These are phyloP conservation scores for Drosophila lacteicornis DNA, from an alignment of 1,140 invertebrate genomes.

Conservation along the genomic window DNA sequence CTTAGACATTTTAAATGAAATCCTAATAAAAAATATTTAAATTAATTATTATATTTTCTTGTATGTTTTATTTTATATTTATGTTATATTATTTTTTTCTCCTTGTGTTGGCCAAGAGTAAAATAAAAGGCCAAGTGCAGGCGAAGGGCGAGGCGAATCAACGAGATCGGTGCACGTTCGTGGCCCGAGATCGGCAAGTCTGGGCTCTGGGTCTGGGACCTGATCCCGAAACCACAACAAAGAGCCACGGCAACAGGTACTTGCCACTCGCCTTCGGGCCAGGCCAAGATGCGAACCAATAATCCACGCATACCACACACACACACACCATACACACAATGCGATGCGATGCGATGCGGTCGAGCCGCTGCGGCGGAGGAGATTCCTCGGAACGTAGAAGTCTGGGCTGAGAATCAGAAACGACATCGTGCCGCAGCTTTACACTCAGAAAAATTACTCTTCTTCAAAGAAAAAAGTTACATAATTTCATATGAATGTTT, in stretches of 20 bases:
- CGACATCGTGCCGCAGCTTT: slow-evolving; percentile 59
- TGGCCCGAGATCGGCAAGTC: slow-evolving; percentile 30
- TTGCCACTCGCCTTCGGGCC: slow-evolving; percentile 76
- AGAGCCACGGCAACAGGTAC: slow-evolving; percentile 80
- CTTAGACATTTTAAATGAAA: neutral
- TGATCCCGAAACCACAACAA: slow-evolving; percentile 59
- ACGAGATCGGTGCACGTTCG: slow-evolving; percentile 62
- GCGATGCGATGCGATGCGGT: slow-evolving; percentile 47
- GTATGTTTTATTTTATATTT: too few relatives aligned
- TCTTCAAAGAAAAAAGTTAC: neutral
- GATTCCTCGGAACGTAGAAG: slow-evolving; percentile 70
- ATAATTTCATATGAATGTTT: neutral
- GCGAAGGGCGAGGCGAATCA: slow-evolving; percentile 60
- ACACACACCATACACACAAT: slow-evolving; percentile 25
- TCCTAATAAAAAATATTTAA: neutral
- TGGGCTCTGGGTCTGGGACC: slow-evolving; percentile 36
- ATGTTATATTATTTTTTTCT: neutral
- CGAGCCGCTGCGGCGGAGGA: slow-evolving; percentile 31
- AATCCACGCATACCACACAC: slow-evolving; percentile 72
- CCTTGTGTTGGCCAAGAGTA: neutral
- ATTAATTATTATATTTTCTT: neutral
- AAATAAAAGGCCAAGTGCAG: slow-evolving; percentile 41
- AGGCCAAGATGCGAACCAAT: slow-evolving; percentile 77
- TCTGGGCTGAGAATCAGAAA: slow-evolving; percentile 47
- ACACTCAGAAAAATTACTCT: slow-evolving; percentile 7